A percentile compares a stretch with the other conserved stretches of the same genome.
Evolutionary conservation across 2,888 invertebrate genomes (phyloP).

Genomic region (Patella depressa): DNA sequence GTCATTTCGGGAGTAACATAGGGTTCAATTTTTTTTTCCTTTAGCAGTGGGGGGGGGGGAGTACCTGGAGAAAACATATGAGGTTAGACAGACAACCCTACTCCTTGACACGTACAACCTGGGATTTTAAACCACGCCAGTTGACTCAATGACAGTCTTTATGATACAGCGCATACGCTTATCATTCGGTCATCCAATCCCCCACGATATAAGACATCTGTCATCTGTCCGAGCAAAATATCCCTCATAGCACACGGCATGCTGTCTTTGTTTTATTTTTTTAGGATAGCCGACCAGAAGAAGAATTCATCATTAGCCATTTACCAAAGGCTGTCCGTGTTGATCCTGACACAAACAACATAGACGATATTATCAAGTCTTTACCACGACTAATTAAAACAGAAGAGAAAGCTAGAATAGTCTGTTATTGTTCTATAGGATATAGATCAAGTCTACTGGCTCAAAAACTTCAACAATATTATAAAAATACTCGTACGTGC

Average conservation of each 20-base stretch:
- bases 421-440: conserved; percentile 68
- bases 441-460: conserved; percentile 63
- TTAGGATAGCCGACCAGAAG: conserved; percentile 56
- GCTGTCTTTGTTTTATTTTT: conserved; percentile 13
- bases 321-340: conserved; percentile 49
- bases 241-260: too few relatives aligned
- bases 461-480: conserved; percentile 48
- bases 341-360: conserved; percentile 40
- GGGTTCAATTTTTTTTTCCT: too few relatives aligned
- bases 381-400: conserved; percentile 24
- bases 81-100: too few relatives aligned
- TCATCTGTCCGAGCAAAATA: too few relatives aligned
- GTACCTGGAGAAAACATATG: background rate
- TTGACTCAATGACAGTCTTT: too few relatives aligned
- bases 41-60: too few relatives aligned
- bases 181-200: too few relatives aligned
- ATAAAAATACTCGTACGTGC: conserved; percentile 11
- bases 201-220: too few relatives aligned
- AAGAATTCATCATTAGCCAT: conserved; percentile 56
- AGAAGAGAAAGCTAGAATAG: conserved; percentile 35
- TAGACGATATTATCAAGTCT: conserved; percentile 35
- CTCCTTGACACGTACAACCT: too few relatives aligned
- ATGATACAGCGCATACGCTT: too few relatives aligned
- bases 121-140: too few relatives aligned
- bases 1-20: too few relatives aligned